phyloP scores from a whole-genome alignment of 2,888 invertebrate genomes.

The Hypsopygia costalis region DNA sequence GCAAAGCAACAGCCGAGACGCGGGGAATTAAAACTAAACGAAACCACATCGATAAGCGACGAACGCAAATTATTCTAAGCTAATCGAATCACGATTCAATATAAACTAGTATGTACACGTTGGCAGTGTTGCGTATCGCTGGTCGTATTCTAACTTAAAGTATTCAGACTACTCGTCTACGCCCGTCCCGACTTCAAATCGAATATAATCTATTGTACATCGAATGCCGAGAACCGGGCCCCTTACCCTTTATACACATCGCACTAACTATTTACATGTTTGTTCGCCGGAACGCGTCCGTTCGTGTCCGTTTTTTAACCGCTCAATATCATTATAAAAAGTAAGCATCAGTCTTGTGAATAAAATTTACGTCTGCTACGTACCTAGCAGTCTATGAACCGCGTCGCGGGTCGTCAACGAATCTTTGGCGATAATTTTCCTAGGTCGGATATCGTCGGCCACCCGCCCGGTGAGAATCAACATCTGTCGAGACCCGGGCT shows the following conservation, averaged over 20 bases:
- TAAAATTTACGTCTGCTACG: slow-evolving; percentile 52
- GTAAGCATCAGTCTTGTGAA: slow-evolving; percentile 74
- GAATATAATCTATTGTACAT: slow-evolving; percentile 27
- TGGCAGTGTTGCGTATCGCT: slow-evolving; percentile 73
- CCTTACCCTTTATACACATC: slow-evolving; percentile 42
- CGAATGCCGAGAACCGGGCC: slow-evolving; percentile 14
- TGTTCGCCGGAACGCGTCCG: slow-evolving; percentile 39
- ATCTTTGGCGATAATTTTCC: slow-evolving; percentile 64
- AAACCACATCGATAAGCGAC: slow-evolving; percentile 32
- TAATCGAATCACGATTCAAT: slow-evolving; percentile 28
- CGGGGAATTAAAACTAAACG: slow-evolving; percentile 28
- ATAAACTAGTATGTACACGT: slow-evolving; percentile 61
- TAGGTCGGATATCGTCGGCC: slow-evolving; percentile 24
- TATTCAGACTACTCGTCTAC: slow-evolving; percentile 50
- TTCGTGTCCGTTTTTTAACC: slow-evolving; percentile 17
- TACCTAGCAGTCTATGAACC: slow-evolving; percentile 39
- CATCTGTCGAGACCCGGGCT: slow-evolving; percentile 43
- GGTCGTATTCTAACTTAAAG: slow-evolving; percentile 45
- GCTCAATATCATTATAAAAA: slow-evolving; percentile 66
- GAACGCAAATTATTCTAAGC: slow-evolving; percentile 45
- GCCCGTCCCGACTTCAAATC: slow-evolving; percentile 35
- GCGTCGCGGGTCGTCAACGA: slow-evolving; percentile 41
- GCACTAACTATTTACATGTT: slow-evolving; percentile 59
- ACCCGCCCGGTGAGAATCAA: slow-evolving; percentile 43
- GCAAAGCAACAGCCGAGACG: slow-evolving; percentile 37